Percentiles rank a stretch among this genome's conserved stretches.
Conservation (phyloP, 92 coral and sea anemone species). For the Parazoanthus darwini region DNA sequence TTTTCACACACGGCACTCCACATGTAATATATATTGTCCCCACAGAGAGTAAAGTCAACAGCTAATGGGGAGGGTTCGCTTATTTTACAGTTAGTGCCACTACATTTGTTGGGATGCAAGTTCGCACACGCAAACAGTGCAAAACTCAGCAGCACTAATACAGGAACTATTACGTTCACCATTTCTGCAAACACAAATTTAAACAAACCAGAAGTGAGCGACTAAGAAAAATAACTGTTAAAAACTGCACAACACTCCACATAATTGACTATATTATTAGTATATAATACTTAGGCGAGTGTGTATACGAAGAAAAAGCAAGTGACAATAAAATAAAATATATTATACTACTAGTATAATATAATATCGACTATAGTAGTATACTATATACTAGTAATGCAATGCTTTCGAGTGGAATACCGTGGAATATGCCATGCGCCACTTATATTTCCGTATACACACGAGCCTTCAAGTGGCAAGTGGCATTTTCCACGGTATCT, state of each 20-base stretch:
- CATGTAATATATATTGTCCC: background rate
- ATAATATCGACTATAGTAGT: too few relatives aligned
- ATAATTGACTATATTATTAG: background rate
- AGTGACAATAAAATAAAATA: too few relatives aligned
- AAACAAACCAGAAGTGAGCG: background rate
- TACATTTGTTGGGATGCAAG: background rate
- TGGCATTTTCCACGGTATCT: too few relatives aligned
- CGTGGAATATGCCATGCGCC: too few relatives aligned
- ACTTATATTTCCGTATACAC: too few relatives aligned
- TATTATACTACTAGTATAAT: too few relatives aligned
- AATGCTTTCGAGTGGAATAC: too few relatives aligned
- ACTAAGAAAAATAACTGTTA: background rate
- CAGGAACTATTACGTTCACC: background rate
- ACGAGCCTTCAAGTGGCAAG: too few relatives aligned
- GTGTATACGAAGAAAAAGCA: too few relatives aligned
- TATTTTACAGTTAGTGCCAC: background rate
- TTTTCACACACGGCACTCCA: background rate
- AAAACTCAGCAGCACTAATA: background rate
- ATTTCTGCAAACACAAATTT: background rate
- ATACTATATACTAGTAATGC: too few relatives aligned
- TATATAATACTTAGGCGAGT: too few relatives aligned
- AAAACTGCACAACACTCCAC: background rate
- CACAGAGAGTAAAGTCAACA: background rate
- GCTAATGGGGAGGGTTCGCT: background rate
- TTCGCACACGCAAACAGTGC: background rate